Evolutionary conservation across 92 coral and sea anemone genomes (phyloP).

Genomic region (Epizoanthus fatuus): DNA sequence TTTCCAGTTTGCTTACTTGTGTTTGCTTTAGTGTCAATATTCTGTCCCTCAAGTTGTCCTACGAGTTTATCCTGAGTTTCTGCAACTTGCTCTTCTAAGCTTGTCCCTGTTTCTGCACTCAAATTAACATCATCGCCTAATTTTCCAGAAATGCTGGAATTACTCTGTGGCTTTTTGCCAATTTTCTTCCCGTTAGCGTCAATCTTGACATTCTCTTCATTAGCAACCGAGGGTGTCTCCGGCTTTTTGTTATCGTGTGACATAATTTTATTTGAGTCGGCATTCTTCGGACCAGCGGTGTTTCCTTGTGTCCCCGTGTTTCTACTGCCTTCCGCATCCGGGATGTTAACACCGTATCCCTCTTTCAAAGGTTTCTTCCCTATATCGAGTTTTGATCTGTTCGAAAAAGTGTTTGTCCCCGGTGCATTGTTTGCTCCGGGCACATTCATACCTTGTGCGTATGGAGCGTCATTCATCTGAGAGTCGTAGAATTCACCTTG

Average conservation of each 20-base stretch:
- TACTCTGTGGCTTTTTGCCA: slow-evolving; percentile 1
- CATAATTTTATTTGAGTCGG: not conserved
- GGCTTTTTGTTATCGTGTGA: not conserved
- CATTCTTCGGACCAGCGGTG: slow-evolving; percentile 14
- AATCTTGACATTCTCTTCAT: not conserved
- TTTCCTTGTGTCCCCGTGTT: not conserved
- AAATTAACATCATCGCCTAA: not conserved
- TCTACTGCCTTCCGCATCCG: not conserved
- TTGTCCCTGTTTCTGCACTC: not conserved
- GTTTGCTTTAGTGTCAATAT: not conserved
- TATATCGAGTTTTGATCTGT: not conserved
- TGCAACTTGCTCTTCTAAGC: not conserved
- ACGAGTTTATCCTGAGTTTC: not conserved
- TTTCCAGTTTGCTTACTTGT: not conserved
- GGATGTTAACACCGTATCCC: not conserved
- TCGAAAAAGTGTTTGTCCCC: not conserved
- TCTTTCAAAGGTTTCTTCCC: not conserved
- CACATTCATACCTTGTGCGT: slow-evolving; percentile 10
- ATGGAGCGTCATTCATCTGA: slow-evolving; percentile 14
- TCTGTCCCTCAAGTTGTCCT: not conserved
- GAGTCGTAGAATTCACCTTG: slow-evolving; percentile 33
- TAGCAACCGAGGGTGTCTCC: not conserved
- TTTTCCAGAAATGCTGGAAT: not conserved
- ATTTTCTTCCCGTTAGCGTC: not conserved
- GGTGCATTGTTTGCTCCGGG: not conserved